A percentile compares a stretch with the other conserved stretches of the same genome.
phyloP scores from a whole-genome alignment of 2,113 vertebrate species.

The Cynopterus brachyotis region DNA sequence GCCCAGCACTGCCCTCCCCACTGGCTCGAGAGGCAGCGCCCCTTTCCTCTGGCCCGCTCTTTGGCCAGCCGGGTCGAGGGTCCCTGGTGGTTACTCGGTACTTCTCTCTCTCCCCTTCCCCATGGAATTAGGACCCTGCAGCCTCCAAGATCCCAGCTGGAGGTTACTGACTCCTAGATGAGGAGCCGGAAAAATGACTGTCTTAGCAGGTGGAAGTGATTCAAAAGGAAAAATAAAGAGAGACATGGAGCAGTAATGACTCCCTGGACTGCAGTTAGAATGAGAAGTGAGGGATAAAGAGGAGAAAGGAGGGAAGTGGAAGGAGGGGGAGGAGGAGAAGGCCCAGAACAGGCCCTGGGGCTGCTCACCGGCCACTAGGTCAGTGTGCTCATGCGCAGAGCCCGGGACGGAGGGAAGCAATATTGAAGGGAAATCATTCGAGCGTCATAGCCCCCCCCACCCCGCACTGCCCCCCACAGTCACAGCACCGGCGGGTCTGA shows the following conservation, averaged over 20 bases:
- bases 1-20: background rate
- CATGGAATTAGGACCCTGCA: background rate
- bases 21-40: accelerated
- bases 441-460: background rate
- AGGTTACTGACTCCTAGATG: background rate
- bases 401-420: slow-evolving; percentile 72
- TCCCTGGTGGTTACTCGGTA: background rate
- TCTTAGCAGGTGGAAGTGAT: slow-evolving; percentile 75
- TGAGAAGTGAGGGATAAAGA: slow-evolving; percentile 57
- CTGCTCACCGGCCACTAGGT: slow-evolving; percentile 53
- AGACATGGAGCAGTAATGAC: slow-evolving; percentile 77
- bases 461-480: background rate
- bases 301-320: background rate
- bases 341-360: background rate
- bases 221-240: slow-evolving; percentile 77
- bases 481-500: background rate
- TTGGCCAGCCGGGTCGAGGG: background rate
- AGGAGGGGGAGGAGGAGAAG: background rate
- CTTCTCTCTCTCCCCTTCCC: background rate
- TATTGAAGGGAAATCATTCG: slow-evolving; percentile 43
- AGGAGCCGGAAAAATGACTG: slow-evolving; percentile 44
- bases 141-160: background rate
- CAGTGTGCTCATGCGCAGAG: slow-evolving; percentile 72
- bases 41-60: background rate
- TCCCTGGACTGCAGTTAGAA: slow-evolving; percentile 67